Evolutionary conservation across 2,113 vertebrate genomes (phyloP), one percentile per base, ranked within the genome.

Genomic region (Megalops atlanticus): DNA sequence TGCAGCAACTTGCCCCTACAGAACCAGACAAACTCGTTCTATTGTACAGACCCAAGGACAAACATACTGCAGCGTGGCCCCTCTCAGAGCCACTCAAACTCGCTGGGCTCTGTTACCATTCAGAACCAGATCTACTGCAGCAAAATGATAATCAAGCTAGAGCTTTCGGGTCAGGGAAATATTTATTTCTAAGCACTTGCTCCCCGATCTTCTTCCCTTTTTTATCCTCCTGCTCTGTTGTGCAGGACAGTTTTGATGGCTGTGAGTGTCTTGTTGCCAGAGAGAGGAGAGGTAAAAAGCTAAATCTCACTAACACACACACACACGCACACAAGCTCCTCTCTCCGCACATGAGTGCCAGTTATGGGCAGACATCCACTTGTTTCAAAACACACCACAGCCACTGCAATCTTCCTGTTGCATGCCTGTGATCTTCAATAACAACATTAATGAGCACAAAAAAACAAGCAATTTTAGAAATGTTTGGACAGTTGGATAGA

Each of bases 241-340:
- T 77, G 43, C 43, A 45, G 43, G 43, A 45, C 38, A 78, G 52
- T 68, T 76, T 68, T 68, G 52, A 68, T 43, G 52, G 58, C 12
- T 38, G 35, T 64, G 18, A 78, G 36, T 78, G 36, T 78, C 36
- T n/a, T 15, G 33, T 38, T 35, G 39, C 39, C 33, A 64, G 38
- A 21, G 43, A 41, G 14, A 47, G 43, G 24, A 71, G 10, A 71
- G 1, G 31, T 71, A 68, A 68, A 24, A n/a, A 14, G 69, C 31
- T 11, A 2, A 36, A 72, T 21, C 21, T 3, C 33, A 38, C 70
- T 38, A 16, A 52, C 21, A 45, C 43, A 39, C 58, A 39, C 24
- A 27, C 68, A 52, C 27, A 24, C 27, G 31, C 41, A 36, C 35
- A 38, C 7, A 3, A 45, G 1, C 15, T 15, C 12, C 41, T 73